These are phyloP conservation scores for Perccottus glenii DNA, from an alignment of 2,113 vertebrate species.

Conservation along the genomic window DNA sequence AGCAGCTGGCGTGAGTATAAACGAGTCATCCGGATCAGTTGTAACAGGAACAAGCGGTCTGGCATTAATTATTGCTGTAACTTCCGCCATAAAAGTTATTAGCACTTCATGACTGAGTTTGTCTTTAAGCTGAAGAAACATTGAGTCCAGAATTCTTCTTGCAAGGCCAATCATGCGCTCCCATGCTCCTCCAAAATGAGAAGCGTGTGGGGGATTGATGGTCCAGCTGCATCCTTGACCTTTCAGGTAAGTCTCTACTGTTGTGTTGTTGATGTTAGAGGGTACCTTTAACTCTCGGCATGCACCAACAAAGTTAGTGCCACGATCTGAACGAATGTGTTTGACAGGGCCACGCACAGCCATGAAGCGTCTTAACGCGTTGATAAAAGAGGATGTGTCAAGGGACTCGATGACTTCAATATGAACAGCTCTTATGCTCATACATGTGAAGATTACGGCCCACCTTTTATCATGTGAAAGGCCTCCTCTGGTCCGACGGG, in stretches of 20 bases:
- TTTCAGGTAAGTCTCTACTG: slow-evolving; percentile 19
- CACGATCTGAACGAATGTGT: slow-evolving; percentile 24
- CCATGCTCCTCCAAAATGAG: no score
- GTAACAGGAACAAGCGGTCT: no score
- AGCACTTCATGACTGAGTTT: no score
- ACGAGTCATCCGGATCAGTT: no score
- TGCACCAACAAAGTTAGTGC: slow-evolving; percentile 38
- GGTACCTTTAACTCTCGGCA: slow-evolving; percentile 31
- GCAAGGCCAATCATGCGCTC: no score
- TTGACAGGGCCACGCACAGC: slow-evolving; percentile 16
- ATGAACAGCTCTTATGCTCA: slow-evolving; percentile 31
- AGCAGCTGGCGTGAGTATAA: no score
- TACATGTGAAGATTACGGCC: slow-evolving; percentile 44
- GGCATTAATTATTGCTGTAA: no score
- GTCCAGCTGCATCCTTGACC: slow-evolving; percentile 14
- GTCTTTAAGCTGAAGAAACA: no score
- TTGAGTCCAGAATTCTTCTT: no score
- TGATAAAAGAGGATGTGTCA: slow-evolving; percentile 37
- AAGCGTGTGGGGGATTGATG: slow-evolving; percentile 24
- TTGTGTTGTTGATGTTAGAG: slow-evolving; percentile 18
- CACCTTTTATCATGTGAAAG: slow-evolving; percentile 4
- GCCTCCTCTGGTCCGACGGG: slow-evolving; percentile 18
- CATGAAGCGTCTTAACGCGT: slow-evolving; percentile 10
- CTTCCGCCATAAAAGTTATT: no score
- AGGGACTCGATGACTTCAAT: slow-evolving; percentile 41